Percentiles rank a stretch among this genome's conserved stretches.
These are phyloP conservation scores for Tenthredo notha DNA, from an alignment of 2,888 invertebrate genomes.

Conservation along the genomic window DNA sequence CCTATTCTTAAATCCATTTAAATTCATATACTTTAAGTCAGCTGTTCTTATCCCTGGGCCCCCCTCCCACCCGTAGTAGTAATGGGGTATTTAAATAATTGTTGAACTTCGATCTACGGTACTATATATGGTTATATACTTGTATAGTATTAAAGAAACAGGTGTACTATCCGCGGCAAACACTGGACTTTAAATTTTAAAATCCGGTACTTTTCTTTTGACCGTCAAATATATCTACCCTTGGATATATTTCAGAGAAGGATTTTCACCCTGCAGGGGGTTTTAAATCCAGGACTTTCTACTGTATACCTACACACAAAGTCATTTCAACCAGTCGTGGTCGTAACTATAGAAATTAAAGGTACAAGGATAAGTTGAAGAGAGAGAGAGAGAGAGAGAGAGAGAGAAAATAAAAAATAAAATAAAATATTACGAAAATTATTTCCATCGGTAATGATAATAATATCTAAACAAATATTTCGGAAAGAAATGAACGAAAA, in stretches of 20 bases:
- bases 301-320: neutral
- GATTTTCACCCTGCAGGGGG: neutral
- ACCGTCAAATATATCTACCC: neutral
- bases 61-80: neutral
- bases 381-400: neutral
- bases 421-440: neutral
- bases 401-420: neutral
- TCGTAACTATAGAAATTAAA: neutral
- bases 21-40: slow-evolving; percentile 4
- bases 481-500: neutral
- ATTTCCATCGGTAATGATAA: neutral
- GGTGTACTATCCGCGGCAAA: neutral
- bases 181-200: slow-evolving; percentile 7
- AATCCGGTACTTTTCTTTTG: neutral
- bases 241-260: neutral
- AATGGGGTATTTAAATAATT: slow-evolving; percentile 38
- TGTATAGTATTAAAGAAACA: slow-evolving; percentile 29
- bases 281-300: neutral
- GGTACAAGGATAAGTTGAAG: neutral
- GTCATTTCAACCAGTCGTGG: neutral
- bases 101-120: neutral
- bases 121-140: neutral
- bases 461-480: neutral
- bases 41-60: neutral
- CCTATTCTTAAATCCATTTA: neutral